A percentile compares a stretch with the other conserved stretches of the same genome.
Evolutionary conservation across 2,888 invertebrate genomes (phyloP).

Genomic region (Achlya flavicornis): DNA sequence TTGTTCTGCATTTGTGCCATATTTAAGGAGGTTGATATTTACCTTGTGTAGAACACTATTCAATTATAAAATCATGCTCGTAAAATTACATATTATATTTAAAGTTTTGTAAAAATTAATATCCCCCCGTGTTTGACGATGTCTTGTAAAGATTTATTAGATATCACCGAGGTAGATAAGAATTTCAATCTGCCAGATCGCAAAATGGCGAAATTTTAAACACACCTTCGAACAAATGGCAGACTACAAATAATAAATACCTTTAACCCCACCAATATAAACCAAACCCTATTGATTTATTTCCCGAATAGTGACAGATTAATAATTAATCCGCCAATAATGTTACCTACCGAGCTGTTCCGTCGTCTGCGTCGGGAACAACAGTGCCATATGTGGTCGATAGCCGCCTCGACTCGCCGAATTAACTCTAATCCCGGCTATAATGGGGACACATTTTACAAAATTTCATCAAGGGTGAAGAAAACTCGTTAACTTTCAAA

Average conservation of each 20-base stretch:
- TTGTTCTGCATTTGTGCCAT: too few relatives aligned
- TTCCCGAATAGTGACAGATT: constrained; percentile 50
- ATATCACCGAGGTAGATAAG: too few relatives aligned
- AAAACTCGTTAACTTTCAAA: constrained; percentile 5
- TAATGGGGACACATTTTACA: constrained; percentile 72
- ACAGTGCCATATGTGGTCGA: constrained; percentile 75
- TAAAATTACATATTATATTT: too few relatives aligned
- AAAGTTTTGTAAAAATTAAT: too few relatives aligned
- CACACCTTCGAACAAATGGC: neutral
- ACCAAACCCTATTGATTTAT: constrained; percentile 45
- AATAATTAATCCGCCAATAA: constrained; percentile 68
- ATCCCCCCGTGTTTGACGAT: too few relatives aligned
- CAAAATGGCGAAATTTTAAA: too few relatives aligned
- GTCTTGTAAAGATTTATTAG: too few relatives aligned
- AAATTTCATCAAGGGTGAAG: constrained; percentile 46
- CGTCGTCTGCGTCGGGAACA: neutral
- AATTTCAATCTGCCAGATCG: too few relatives aligned
- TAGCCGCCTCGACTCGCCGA: constrained; percentile 65
- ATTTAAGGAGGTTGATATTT: too few relatives aligned
- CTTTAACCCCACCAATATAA: neutral
- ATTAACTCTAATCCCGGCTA: constrained; percentile 71
- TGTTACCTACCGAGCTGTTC: constrained; percentile 28
- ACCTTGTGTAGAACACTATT: too few relatives aligned
- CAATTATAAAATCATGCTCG: too few relatives aligned
- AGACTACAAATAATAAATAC: neutral